Evolutionary conservation across 2,113 vertebrate species (phyloP).

Genomic region (Aspidoscelis tigris): DNA sequence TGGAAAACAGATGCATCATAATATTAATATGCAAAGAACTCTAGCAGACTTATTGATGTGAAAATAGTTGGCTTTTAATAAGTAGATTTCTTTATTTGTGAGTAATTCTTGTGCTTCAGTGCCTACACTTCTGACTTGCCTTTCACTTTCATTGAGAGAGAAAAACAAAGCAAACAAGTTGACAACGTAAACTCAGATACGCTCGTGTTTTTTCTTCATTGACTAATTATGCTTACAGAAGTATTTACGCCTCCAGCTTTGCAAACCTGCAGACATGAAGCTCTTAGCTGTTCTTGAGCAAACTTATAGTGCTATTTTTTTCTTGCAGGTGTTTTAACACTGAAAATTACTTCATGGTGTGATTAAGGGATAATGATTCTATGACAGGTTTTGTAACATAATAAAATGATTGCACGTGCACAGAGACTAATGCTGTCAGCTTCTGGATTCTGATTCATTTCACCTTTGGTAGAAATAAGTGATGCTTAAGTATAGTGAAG

Average conservation of each 20-base stretch:
- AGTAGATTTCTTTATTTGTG: not conserved
- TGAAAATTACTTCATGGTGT: slow-evolving; percentile 33
- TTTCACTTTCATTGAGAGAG: not conserved
- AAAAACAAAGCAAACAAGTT: slow-evolving; percentile 33
- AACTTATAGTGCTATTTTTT: slow-evolving; percentile 47
- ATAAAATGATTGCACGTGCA: slow-evolving; percentile 32
- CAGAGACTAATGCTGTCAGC: slow-evolving; percentile 28
- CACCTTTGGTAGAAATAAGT: slow-evolving; percentile 22
- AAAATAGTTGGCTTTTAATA: not conserved
- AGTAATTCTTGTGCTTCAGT: not conserved
- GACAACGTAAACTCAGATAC: not conserved
- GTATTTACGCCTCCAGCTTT: slow-evolving; percentile 37
- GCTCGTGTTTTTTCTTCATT: slow-evolving; percentile 47
- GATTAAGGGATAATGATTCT: slow-evolving; percentile 41
- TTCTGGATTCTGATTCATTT: slow-evolving; percentile 22
- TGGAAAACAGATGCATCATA: too few relatives aligned
- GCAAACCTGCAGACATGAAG: slow-evolving; percentile 56
- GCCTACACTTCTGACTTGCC: not conserved
- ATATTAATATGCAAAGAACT: too few relatives aligned
- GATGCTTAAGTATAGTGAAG: not conserved
- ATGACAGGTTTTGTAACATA: slow-evolving; percentile 45
- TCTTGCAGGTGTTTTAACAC: slow-evolving; percentile 51
- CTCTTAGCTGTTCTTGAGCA: slow-evolving; percentile 42
- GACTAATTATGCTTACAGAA: slow-evolving; percentile 51
- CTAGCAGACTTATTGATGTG: not conserved